phyloP scores from a whole-genome alignment of 2,888 invertebrate genomes.

The Thysanoteuthis rhombus region DNA sequence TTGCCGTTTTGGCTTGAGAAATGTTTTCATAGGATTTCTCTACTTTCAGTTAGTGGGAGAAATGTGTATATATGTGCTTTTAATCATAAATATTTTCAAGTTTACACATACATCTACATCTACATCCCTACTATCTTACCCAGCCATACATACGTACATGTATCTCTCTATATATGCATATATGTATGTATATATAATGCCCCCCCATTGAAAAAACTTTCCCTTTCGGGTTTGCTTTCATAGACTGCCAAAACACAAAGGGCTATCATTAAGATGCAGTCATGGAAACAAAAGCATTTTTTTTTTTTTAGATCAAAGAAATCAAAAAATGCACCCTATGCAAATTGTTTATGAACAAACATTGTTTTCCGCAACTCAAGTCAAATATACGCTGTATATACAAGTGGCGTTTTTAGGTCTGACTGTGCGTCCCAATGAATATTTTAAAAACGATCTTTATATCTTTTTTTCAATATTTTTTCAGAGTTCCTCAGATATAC shows the following conservation, averaged over 20 bases:
- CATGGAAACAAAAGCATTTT: neutral
- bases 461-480: too few relatives aligned
- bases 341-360: neutral
- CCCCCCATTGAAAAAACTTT: neutral
- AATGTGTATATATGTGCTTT: neutral
- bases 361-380: neutral
- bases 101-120: neutral
- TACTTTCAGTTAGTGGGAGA: too few relatives aligned
- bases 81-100: neutral
- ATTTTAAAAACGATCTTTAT: too few relatives aligned
- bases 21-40: too few relatives aligned
- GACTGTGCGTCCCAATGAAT: too few relatives aligned
- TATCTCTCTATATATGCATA: too few relatives aligned
- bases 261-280: neutral
- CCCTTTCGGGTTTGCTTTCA: neutral
- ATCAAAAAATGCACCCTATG: neutral
- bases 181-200: neutral
- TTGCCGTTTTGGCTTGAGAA: too few relatives aligned
- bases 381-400: neutral
- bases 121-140: neutral
- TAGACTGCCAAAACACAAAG: neutral
- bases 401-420: too few relatives aligned
- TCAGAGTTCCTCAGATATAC: too few relatives aligned
- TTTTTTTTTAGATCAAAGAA: neutral
- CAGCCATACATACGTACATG: too few relatives aligned